Evolutionary conservation across 1,140 invertebrate genomes (phyloP).

Genomic region (Dendrolimus punctatus): DNA sequence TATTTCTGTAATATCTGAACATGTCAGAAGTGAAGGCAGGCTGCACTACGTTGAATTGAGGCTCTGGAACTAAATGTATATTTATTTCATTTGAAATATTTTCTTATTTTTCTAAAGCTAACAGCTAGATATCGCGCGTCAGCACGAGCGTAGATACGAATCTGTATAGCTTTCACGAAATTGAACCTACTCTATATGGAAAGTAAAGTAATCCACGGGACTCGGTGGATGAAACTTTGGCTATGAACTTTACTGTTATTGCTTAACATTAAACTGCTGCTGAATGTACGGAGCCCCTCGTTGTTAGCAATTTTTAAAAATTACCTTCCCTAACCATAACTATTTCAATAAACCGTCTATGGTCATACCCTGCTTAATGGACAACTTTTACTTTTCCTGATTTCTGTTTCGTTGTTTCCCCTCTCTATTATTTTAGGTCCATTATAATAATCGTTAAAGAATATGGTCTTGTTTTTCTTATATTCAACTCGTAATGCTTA

Average conservation of each 20-base stretch:
- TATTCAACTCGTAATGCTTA: no score
- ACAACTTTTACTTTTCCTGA: slow-evolving; percentile 53
- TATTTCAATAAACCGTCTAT: slow-evolving; percentile 64
- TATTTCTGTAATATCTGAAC: no score
- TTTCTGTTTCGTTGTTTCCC: slow-evolving; percentile 33
- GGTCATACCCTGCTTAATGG: slow-evolving; percentile 42
- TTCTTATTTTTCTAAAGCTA: slow-evolving; percentile 10
- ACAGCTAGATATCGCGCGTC: slow-evolving; percentile 14
- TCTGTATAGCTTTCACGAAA: slow-evolving; percentile 48
- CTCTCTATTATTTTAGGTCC: slow-evolving; percentile 20
- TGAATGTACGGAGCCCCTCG: slow-evolving; percentile 40
- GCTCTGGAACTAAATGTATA: slow-evolving; percentile 2
- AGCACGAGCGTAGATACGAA: slow-evolving; percentile 29
- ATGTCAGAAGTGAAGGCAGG: no score
- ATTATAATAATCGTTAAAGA: slow-evolving; percentile 23
- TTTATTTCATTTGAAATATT: slow-evolving; percentile 11
- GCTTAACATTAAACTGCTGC: slow-evolving; percentile 52
- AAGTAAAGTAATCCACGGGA: slow-evolving; percentile 51
- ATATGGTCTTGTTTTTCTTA: slow-evolving; percentile 17
- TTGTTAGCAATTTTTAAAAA: slow-evolving; percentile 61
- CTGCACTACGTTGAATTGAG: neutral
- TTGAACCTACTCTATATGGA: slow-evolving; percentile 43
- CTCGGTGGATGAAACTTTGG: slow-evolving; percentile 44
- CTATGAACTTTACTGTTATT: slow-evolving; percentile 68
- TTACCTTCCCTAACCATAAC: slow-evolving; percentile 51